Base-by-base conservation (phyloP, 1,140 invertebrate genomes). In the Latrodectus geometricus region DNA sequence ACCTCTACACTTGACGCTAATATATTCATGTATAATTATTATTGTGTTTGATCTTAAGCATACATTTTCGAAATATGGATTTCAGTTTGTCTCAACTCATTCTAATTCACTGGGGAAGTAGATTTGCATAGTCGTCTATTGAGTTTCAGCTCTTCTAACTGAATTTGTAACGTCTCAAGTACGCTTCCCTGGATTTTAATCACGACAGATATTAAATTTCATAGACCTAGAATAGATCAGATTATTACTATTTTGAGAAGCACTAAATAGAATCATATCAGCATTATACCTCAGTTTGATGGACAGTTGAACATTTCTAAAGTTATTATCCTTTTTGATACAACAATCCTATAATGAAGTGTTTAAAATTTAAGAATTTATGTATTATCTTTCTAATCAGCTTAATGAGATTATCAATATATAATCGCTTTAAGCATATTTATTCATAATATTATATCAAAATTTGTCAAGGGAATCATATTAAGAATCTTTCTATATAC, bases 201-300 rank as follows among this genome's bases (percentile, higher is more conserved):
- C 82, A 84, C 74, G 72, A 54, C 72, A 65, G 82, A 84, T 84
- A 84, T 84, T 84, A 84, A 84, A 84, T 84, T 84, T 68, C 72
- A n/a, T 66, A 61, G 20, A 11, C 68, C 66, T 72, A 48, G 35
- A 66, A 78, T 68, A 35, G 17, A 78, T 17, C 23, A 20, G 23
- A 17, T 15, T 54, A 17, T 23, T 35, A 17, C 48, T 70, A 35
- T 69, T 21, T 81, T 56, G 20, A 68, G 23, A 49, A 21, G 50
- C 69, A 72, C 49, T 35, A 35, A 35, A 35, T 35, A 5, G 35
- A 35, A 35, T 35, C 35, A 35, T 35, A 35, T 5, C 5, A 35
- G 35, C 35, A 35, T 35, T 35, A 35, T 35, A 35, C 35, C 35
- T 35, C 35, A 35, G 35, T 35, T 35, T 35, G 35, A 35, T 35